Evolutionary conservation across 2,797 vertebrate species (phyloP).

Genomic region (Rhinophrynus dorsalis): DNA sequence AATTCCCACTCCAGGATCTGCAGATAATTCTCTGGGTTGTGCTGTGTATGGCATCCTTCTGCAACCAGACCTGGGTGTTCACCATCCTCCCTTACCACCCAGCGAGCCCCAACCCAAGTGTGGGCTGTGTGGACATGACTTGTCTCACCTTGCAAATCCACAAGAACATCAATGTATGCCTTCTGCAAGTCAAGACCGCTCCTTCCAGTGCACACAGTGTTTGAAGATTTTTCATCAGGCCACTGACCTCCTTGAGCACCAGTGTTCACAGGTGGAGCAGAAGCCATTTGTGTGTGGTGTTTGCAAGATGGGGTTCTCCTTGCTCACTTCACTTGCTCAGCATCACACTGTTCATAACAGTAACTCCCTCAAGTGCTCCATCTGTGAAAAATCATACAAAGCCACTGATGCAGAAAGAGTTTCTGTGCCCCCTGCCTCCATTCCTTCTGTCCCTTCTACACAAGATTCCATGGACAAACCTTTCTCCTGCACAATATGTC

Average conservation of each 20-base stretch:
- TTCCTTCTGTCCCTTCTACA: constrained; percentile 61
- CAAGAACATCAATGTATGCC: constrained; percentile 95
- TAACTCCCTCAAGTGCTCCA: constrained; percentile 93
- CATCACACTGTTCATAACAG: constrained; percentile 93
- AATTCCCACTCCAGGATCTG: constrained; percentile 73
- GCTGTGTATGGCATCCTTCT: constrained; percentile 94
- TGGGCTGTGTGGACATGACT: constrained; percentile 89
- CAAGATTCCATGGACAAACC: constrained; percentile 81
- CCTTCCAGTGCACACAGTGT: constrained; percentile 97
- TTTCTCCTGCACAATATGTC: constrained; percentile 93
- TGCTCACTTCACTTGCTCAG: constrained; percentile 91
- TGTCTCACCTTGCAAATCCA: constrained; percentile 87
- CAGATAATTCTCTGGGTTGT: constrained; percentile 87
- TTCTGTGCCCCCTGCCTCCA: constrained; percentile 39
- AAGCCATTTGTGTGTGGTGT: constrained; percentile 97
- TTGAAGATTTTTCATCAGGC: constrained; percentile 98
- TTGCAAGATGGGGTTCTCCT: constrained; percentile 98
- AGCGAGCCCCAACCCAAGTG: constrained; percentile 86
- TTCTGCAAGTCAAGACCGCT: constrained; percentile 83
- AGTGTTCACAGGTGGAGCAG: constrained; percentile 96
- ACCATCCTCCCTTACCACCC: constrained; percentile 71
- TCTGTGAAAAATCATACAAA: constrained; percentile 96
- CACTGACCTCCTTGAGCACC: constrained; percentile 92
- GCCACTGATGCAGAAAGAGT: constrained; percentile 56
- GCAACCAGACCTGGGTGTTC: constrained; percentile 78